Percentiles rank a stretch among this genome's conserved stretches.
Evolutionary conservation across 2,888 invertebrate species (phyloP).

Genomic region (Cheilosia vernalis): DNA sequence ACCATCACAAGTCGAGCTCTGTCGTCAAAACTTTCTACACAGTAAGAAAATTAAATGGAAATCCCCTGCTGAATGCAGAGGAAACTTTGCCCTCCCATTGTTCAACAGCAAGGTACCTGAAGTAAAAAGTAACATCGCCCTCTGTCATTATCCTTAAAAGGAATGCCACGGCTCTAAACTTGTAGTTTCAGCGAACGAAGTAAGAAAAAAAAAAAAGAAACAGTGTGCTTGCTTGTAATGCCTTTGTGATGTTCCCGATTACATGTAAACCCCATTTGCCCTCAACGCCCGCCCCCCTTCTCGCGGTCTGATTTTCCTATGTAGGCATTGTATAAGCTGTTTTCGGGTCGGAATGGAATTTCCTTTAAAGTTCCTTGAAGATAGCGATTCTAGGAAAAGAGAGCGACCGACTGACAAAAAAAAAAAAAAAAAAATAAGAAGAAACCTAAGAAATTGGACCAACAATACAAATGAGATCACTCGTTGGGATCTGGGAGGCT

Average conservation of each 20-base stretch:
- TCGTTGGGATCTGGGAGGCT: constrained; percentile 2
- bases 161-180: constrained; percentile 17
- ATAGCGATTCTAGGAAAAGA: constrained; percentile 24
- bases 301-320: neutral
- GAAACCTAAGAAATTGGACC: constrained; percentile 32
- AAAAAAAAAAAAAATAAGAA: constrained; percentile 3
- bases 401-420: neutral
- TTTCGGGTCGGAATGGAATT: constrained; percentile 55
- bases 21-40: constrained; percentile 3
- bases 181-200: neutral
- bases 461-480: constrained; percentile 57
- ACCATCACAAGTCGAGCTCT: constrained; percentile 15
- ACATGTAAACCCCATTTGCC: constrained; percentile 61
- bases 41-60: neutral
- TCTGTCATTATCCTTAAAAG: constrained; percentile 47
- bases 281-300: constrained; percentile 12
- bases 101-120: constrained; percentile 25
- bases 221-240: constrained; percentile 63
- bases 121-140: constrained; percentile 40
- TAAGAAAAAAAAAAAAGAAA: constrained; percentile 10
- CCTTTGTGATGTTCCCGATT: constrained; percentile 62
- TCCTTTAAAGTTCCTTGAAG: constrained; percentile 57
- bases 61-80: constrained; percentile 25
- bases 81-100: neutral
- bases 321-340: constrained; percentile 33